phyloP scores from a whole-genome alignment of 2,888 invertebrate species.

The Drosophila borborema region DNA sequence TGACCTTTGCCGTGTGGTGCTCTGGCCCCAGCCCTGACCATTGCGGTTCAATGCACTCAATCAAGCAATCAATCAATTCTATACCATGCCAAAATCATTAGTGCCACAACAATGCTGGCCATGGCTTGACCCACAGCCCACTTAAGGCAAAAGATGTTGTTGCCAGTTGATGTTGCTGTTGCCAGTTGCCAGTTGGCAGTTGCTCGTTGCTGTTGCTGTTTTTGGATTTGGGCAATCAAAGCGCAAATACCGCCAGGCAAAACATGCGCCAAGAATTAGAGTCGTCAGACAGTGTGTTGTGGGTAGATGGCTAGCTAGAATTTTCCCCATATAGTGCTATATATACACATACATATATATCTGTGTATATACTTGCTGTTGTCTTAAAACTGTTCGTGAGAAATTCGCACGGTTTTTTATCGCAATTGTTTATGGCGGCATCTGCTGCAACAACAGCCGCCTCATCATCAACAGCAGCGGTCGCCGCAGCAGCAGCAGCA shows the following conservation, averaged over 20 bases:
- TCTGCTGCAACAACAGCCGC: conserved; percentile 61
- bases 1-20: conserved; percentile 55
- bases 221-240: conserved; percentile 75
- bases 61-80: conserved; percentile 75
- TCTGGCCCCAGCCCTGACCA: conserved; percentile 36
- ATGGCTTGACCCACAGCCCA: conserved; percentile 78
- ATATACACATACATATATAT: not conserved
- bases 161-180: conserved; percentile 19
- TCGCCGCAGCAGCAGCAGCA: conserved; percentile 33
- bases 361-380: conserved; percentile 8
- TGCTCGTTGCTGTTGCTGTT: conserved; percentile 34
- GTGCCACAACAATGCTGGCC: conserved; percentile 70
- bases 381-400: conserved; percentile 72
- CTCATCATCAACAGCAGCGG: conserved; percentile 44
- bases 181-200: conserved; percentile 19
- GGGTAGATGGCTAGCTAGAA: conserved; percentile 30
- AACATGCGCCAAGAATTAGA: conserved; percentile 71
- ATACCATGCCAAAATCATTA: conserved; percentile 69
- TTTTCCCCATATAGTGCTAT: conserved; percentile 43
- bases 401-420: conserved; percentile 80
- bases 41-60: conserved; percentile 75
- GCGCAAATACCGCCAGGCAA: conserved; percentile 74
- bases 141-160: conserved; percentile 63
- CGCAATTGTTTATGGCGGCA: conserved; percentile 81
- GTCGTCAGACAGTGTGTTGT: conserved; percentile 40